Conservation (phyloP, 2,888 invertebrate species). For the Drosophila hawaiiensis region DNA sequence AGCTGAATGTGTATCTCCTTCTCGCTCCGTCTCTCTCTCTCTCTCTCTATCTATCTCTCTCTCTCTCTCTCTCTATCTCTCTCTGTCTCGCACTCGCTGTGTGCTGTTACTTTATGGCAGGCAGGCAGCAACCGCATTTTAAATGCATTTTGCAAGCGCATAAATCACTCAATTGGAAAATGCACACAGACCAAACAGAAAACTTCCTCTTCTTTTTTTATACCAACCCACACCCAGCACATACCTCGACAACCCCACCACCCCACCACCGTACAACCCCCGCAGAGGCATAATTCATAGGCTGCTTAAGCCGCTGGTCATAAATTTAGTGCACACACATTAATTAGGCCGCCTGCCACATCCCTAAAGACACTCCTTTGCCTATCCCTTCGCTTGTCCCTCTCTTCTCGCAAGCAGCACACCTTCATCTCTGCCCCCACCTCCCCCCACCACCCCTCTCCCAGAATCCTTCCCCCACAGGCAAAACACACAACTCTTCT, state of each 20-base stretch:
- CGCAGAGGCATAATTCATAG: conserved; percentile 70
- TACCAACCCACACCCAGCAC: conserved; percentile 1
- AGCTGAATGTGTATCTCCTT: conserved; percentile 17
- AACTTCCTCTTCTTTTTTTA: background rate
- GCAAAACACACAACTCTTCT: conserved; percentile 36
- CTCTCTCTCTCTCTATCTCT: background rate
- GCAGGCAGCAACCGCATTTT: conserved; percentile 49
- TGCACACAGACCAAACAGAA: conserved; percentile 40
- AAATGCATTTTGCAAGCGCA: conserved; percentile 52
- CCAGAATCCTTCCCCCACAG: background rate
- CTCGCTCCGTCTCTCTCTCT: background rate
- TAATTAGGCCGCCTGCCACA: conserved; percentile 66
- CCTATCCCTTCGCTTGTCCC: background rate
- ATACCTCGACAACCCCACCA: background rate
- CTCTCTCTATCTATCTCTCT: background rate
- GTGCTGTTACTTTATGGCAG: conserved; percentile 29
- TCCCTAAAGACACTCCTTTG: conserved; percentile 42
- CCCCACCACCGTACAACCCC: background rate
- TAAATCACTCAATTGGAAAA: conserved; percentile 81
- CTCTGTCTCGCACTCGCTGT: background rate
- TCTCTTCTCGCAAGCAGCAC: background rate
- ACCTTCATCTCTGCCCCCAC: background rate
- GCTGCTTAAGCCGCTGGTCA: conserved; percentile 75
- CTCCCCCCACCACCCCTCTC: no score
- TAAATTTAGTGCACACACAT: conserved; percentile 75